Base-by-base conservation (phyloP, 2,797 vertebrate genomes). In the Pitangus sulphuratus region DNA sequence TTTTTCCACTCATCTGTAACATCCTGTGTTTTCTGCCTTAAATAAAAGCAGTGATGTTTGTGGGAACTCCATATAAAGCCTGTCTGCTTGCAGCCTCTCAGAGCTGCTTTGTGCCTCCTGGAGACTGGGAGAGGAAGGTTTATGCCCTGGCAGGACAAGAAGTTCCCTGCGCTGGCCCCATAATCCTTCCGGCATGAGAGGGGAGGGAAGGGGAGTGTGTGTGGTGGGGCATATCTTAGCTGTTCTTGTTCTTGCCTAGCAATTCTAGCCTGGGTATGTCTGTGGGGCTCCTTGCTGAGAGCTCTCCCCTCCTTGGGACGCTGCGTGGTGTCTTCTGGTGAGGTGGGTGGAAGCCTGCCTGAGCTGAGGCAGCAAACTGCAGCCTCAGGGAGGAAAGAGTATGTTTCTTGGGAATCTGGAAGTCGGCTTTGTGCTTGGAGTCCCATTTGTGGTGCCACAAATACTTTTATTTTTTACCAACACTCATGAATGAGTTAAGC, bases 1-100 rank as follows among this genome's bases (percentile, higher is more conserved):
- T 94, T 95, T 95, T 96, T 90, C 89, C 84, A 80, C 86, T 96
- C 88, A 89, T 96, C 90, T 97, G 96, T 96, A 96, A 96, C 94
- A 96, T 96, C 95, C 95, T 97, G 95, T 97, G 92, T 94, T 96
- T 95, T 95, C 81, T 31, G 74, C 88, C 77, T 74, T 93, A 87
- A 95, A 96, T 94, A 94, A 96, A 94, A 92, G 94, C 86, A 11
- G 68, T 3, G 61, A 85, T 85, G 86, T 90, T 95, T 95, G 90
- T 13, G 53, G 93, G 90, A 95, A 80, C 84, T 92, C 68, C 31
- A 53, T 47, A 93, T 95, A 96, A 96, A 97, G 90, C 70, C 81
- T 54, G 80, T 72, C 85, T 92, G 62, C 94, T 87, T 76, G 53
- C 82, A 68, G 56, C 82, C 0, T 42, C 90, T 95, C 2, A 12